phyloP scores from a whole-genome alignment of 1,140 invertebrate genomes.

The Physella acuta region DNA sequence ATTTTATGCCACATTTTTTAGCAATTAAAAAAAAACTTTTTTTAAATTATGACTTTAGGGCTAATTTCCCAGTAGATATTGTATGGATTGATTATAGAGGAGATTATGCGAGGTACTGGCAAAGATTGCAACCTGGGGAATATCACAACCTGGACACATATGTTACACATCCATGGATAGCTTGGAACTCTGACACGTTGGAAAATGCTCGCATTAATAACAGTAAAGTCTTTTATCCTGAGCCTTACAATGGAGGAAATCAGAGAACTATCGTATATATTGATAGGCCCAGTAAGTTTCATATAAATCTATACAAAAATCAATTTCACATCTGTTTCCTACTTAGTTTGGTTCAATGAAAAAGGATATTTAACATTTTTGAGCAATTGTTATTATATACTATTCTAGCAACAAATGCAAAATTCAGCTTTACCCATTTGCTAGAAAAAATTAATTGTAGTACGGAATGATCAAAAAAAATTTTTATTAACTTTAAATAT shows the following conservation, averaged over 20 bases:
- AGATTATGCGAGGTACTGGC: background rate
- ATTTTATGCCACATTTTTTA: background rate
- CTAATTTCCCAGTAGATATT: conserved; percentile 4
- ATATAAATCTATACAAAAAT: background rate
- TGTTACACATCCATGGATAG: conserved; percentile 15
- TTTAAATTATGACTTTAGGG: background rate
- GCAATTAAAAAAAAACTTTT: background rate
- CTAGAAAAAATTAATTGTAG: too few species aligned
- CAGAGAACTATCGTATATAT: conserved; percentile 5
- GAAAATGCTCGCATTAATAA: background rate
- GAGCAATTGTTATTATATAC: too few species aligned
- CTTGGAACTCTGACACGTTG: conserved; percentile 2
- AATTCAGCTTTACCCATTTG: too few species aligned
- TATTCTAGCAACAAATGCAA: too few species aligned
- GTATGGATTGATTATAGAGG: conserved; percentile 16
- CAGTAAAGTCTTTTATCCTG: background rate
- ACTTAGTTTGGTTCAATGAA: too few species aligned
- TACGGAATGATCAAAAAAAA: too few species aligned
- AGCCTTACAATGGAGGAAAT: conserved; percentile 9
- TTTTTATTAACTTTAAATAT: too few species aligned
- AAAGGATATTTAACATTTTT: too few species aligned
- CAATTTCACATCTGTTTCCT: too few species aligned
- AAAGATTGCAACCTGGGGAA: background rate
- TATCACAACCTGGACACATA: conserved; percentile 1
- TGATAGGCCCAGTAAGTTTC: conserved; percentile 3